A percentile compares a stretch with the other conserved stretches of the same genome.
Conservation (phyloP, 1,140 invertebrate species). For the Brachionus asplanchnoidis region DNA sequence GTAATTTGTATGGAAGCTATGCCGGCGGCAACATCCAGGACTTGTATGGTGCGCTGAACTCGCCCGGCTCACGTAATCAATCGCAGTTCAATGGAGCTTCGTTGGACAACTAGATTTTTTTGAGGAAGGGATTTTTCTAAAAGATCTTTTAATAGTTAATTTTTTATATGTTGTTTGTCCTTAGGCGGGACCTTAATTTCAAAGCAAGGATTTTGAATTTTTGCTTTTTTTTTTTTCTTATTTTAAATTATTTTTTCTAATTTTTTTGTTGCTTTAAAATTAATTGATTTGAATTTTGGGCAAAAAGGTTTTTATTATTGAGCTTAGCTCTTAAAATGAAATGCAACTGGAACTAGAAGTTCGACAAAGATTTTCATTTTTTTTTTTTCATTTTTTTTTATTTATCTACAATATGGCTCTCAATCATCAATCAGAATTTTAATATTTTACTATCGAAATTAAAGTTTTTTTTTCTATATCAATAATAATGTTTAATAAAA, state of each 20-base stretch:
- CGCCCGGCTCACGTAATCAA: constrained; percentile 6
- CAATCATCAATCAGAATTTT: constrained; percentile 25
- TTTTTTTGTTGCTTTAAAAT: neutral
- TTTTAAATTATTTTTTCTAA: neutral
- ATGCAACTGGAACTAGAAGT: neutral
- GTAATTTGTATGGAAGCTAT: constrained; percentile 10
- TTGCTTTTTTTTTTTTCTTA: neutral
- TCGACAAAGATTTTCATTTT: neutral
- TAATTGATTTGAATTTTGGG: neutral
- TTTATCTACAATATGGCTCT: neutral
- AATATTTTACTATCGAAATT: neutral
- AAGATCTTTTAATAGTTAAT: constrained; percentile 9
- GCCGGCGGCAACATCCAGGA: neutral
- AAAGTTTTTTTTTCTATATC: neutral
- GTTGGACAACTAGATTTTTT: neutral
- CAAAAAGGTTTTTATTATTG: neutral
- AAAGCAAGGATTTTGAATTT: constrained; percentile 1
- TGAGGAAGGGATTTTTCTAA: neutral
- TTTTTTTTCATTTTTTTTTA: neutral
- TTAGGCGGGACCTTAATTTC: neutral
- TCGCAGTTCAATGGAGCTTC: constrained; percentile 28
- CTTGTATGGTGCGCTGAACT: neutral
- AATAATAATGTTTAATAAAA: neutral
- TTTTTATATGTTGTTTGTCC: neutral
- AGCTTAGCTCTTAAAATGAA: neutral